These are phyloP conservation scores for Odontesthes bonariensis DNA, from an alignment of 2,113 vertebrate species.

Conservation along the genomic window DNA sequence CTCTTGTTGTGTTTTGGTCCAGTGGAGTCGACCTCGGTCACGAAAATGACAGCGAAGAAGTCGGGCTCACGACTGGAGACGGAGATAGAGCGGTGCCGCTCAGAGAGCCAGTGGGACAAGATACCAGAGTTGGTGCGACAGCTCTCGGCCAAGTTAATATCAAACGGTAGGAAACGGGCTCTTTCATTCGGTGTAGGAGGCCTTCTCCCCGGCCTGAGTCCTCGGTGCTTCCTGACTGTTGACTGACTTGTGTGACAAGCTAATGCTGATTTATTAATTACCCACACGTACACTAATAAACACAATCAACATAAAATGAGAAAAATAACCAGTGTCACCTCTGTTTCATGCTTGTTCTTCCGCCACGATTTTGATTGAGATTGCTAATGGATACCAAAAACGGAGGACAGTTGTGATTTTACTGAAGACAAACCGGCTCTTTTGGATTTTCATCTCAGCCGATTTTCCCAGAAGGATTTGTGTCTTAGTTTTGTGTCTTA, in stretches of 20 bases:
- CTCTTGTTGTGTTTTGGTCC: constrained; percentile 60
- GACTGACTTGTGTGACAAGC: neutral
- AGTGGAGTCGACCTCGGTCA: constrained; percentile 26
- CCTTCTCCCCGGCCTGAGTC: constrained; percentile 52
- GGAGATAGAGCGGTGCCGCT: constrained; percentile 94
- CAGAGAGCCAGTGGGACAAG: constrained; percentile 92
- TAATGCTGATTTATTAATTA: neutral
- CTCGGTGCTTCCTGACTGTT: constrained; percentile 71
- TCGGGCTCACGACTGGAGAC: constrained; percentile 92
- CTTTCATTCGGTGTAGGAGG: constrained; percentile 50
- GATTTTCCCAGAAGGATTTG: neutral
- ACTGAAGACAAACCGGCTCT: neutral
- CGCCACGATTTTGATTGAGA: neutral
- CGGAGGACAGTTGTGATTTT: neutral
- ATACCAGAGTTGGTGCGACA: constrained; percentile 92
- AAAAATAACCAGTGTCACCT: neutral
- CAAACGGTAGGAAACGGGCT: constrained; percentile 84
- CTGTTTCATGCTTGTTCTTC: neutral
- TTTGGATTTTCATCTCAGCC: neutral
- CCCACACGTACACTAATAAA: neutral
- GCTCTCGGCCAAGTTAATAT: constrained; percentile 92
- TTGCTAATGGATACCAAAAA: neutral
- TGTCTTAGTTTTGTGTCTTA: neutral
- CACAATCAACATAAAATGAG: neutral
- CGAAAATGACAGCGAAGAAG: constrained; percentile 91